Evolutionary conservation across 2,113 vertebrate species (phyloP).

Genomic region (mouse (Mus musculus)): DNA sequence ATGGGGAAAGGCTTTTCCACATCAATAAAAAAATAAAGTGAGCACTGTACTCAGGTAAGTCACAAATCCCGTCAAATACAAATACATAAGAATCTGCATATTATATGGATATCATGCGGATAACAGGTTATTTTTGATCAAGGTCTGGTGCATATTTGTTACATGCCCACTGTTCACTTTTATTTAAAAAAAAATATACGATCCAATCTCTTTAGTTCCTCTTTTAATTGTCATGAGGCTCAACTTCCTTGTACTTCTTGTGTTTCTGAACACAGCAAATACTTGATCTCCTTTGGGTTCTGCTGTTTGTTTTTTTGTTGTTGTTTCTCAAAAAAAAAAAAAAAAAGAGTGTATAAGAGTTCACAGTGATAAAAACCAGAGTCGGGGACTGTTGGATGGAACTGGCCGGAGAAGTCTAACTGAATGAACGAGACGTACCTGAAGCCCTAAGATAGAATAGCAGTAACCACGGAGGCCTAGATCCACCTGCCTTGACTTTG

Average conservation of each 20-base stretch:
- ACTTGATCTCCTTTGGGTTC: neutral
- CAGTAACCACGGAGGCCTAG: neutral
- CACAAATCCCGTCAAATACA: slow-evolving; percentile 21
- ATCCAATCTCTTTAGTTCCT: slow-evolving; percentile 23
- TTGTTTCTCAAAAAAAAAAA: no score
- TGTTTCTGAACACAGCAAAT: neutral
- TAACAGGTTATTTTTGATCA: slow-evolving; percentile 34
- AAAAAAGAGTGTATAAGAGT: neutral
- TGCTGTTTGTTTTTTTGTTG: no score
- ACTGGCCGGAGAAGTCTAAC: neutral
- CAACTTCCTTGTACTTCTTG: slow-evolving; percentile 29
- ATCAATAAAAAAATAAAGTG: slow-evolving; percentile 34
- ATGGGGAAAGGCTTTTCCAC: slow-evolving; percentile 37
- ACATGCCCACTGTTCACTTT: neutral
- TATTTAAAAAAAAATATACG: slow-evolving; percentile 38
- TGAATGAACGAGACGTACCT: neutral
- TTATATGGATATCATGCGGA: neutral
- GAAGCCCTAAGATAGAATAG: neutral
- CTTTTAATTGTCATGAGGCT: neutral
- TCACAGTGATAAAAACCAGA: slow-evolving; percentile 8
- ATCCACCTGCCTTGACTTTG: neutral
- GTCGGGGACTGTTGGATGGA: neutral
- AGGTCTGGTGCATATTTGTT: slow-evolving; percentile 20
- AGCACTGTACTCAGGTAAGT: slow-evolving; percentile 14
- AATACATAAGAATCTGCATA: slow-evolving; percentile 11